These are phyloP conservation scores for Ganaspis brasiliensis DNA, from an alignment of 2,888 invertebrate genomes.

Conservation along the genomic window DNA sequence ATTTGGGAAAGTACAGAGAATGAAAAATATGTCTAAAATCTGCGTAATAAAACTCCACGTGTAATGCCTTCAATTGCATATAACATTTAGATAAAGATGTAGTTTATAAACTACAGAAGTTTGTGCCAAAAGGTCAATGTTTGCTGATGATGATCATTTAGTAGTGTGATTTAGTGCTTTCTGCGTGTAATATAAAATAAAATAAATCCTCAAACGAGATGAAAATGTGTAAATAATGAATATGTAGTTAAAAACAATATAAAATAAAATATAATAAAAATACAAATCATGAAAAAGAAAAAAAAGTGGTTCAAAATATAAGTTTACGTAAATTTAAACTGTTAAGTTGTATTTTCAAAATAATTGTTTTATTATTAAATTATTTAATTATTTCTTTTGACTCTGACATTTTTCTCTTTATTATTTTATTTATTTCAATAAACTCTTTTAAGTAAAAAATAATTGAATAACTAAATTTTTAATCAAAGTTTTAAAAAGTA, in stretches of 20 bases:
- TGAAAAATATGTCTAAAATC: neutral
- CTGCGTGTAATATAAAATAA: conserved; percentile 2
- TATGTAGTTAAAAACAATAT: neutral
- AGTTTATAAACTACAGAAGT: neutral
- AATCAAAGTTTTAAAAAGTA: too few species aligned
- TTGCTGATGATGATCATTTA: neutral
- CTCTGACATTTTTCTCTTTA: too few species aligned
- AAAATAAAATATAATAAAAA: neutral
- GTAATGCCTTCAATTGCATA: neutral
- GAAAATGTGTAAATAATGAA: neutral
- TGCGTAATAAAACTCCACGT: conserved; percentile 14
- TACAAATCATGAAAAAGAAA: too few species aligned
- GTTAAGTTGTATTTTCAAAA: too few species aligned
- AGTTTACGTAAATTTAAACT: too few species aligned
- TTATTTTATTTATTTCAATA: too few species aligned
- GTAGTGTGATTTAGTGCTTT: neutral
- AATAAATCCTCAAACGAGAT: neutral
- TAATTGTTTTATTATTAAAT: too few species aligned
- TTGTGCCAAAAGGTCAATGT: conserved; percentile 31
- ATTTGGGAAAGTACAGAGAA: neutral
- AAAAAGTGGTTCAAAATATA: too few species aligned
- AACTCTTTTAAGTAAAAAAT: too few species aligned
- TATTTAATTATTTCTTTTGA: too few species aligned
- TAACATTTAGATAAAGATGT: neutral
- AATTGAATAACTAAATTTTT: too few species aligned